phyloP scores from a whole-genome alignment of 1,140 invertebrate genomes.

The Akabosia matsudoensis region DNA sequence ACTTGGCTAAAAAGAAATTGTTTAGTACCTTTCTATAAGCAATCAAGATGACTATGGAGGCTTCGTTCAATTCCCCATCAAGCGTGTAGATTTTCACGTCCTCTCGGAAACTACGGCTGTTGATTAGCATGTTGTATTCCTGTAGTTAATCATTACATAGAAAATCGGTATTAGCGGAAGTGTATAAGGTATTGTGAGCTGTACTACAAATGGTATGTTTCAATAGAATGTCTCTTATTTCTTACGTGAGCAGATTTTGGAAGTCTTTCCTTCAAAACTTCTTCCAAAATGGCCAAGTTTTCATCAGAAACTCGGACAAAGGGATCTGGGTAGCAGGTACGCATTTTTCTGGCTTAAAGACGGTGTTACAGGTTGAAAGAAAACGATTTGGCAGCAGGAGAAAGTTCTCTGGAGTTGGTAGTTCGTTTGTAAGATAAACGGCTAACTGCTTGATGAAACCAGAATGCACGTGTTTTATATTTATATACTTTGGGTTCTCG shows the following conservation, averaged over 20 bases:
- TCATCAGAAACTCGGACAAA: not conserved
- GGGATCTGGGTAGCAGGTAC: not conserved
- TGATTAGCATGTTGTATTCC: not conserved
- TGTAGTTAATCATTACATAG: not conserved
- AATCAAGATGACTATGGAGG: not conserved
- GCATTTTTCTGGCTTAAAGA: not conserved
- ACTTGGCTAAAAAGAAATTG: no score
- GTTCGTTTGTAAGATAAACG: not conserved
- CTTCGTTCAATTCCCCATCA: not conserved
- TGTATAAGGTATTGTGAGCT: no score
- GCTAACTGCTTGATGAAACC: not conserved
- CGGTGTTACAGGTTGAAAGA: not conserved
- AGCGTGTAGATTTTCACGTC: not conserved
- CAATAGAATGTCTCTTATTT: no score
- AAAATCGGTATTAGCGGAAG: no score
- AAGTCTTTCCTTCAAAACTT: not conserved
- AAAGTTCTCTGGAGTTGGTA: not conserved
- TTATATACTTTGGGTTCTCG: no score
- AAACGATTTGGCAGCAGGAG: not conserved
- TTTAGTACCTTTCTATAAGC: not conserved
- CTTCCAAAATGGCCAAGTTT: not conserved
- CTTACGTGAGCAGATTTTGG: constrained; percentile 10
- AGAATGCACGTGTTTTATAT: not conserved
- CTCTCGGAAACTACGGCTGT: not conserved
- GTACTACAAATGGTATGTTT: no score